Evolutionary conservation across 2,113 vertebrate species (phyloP).

Genomic region (Rhagologus leucostigma): DNA sequence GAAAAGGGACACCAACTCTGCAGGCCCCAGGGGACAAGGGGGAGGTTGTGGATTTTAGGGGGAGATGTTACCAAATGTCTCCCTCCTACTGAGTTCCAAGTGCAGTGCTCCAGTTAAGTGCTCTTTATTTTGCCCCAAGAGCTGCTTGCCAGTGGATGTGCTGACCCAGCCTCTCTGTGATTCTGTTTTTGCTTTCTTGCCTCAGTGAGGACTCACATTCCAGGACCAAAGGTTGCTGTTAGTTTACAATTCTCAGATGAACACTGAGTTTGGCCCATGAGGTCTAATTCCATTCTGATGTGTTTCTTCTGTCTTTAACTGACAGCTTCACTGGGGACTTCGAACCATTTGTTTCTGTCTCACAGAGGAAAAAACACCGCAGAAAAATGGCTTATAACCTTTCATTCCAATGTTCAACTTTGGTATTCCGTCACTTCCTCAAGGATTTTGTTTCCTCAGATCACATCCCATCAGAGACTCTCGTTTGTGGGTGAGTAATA

Average conservation of each 20-base stretch:
- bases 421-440: not conserved
- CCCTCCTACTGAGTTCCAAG: not conserved
- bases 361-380: not conserved
- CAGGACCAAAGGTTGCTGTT: fast-evolving
- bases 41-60: not conserved
- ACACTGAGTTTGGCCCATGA: not conserved
- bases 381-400: not conserved
- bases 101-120: not conserved
- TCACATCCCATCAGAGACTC: not conserved
- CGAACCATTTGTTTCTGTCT: not conserved
- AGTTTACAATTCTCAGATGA: not conserved
- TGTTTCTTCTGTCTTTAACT: not conserved
- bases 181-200: not conserved
- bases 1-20: not conserved
- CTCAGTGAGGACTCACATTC: not conserved
- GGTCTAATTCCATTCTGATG: not conserved
- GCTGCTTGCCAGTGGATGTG: not conserved
- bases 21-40: not conserved
- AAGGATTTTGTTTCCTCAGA: not conserved
- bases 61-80: not conserved
- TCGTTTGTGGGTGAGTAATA: conserved; percentile 4
- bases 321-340: not conserved
- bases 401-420: not conserved
- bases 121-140: not conserved
- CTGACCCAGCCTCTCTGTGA: not conserved